Base-by-base conservation (phyloP, 2,113 vertebrate genomes). In the Morone chrysops region DNA sequence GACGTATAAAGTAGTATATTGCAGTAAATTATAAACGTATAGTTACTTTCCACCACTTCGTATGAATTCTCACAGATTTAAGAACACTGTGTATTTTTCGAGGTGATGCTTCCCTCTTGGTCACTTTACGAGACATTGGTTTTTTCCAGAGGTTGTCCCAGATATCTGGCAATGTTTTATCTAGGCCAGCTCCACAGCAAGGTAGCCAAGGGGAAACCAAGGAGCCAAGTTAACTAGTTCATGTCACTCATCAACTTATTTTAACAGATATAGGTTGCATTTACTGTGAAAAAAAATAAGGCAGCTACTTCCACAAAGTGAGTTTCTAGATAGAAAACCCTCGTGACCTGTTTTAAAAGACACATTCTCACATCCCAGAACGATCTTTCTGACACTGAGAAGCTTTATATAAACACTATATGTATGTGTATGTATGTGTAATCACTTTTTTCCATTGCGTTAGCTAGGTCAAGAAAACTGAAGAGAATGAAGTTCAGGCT, bases 181-280 rank as follows among this genome's bases (percentile, higher is more conserved):
- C 73, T 92, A 93, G 93, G 93, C 88, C 93, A 91, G 81, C 89
- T 87, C 84, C 78, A 56, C 92, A 87, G 88, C 87, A 89, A 79
- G 88, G 90, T 81, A 89, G 90, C 83, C 81, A 87, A 87, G 72
- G 87, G 90, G 91, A 89, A 91, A 93, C 89, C 81, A 88, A 92
- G 91, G 87, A 90, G 85, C 89, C 89, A 77, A 86, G 73, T 86
- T 91, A 94, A 94, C 91, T 94, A 85, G 89, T 92, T 92, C 93
- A 93, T 85, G 89, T 94, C 92, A 93, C 84, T 89, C 88, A 81
- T 87, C 73, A 82, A 91, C 90, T 91, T 84, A 80, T 90, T 91
- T 90, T 63, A 87, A 85, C 88, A 90, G 71, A 91, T 75, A 84
- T 59, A 70, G 83, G 63, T 18, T 81, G 66, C 75, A 70, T 70